Conservation (phyloP, 2,113 vertebrate species). For the Ceyx margarethae region DNA sequence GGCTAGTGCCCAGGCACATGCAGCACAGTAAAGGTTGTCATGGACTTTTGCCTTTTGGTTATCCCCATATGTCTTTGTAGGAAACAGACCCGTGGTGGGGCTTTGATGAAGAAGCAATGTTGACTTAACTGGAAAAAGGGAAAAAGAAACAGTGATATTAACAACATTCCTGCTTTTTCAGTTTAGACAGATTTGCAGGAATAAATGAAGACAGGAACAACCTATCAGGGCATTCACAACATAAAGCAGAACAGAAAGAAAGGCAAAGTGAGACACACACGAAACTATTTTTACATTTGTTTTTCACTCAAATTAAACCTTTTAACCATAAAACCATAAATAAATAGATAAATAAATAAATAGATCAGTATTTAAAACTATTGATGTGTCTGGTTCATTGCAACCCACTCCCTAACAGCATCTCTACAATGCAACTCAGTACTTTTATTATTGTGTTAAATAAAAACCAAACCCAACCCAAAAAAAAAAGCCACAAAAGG, state of each 20-base stretch:
- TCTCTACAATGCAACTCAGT: background rate
- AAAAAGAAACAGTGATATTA: background rate
- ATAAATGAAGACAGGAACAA: background rate
- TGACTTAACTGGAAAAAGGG: conserved; percentile 80
- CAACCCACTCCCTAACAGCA: background rate
- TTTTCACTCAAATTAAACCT: background rate
- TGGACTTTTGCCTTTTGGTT: conserved; percentile 88
- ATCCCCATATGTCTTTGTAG: conserved; percentile 83
- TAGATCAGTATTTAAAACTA: background rate
- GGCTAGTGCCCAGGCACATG: conserved; percentile 89
- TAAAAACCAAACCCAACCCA: background rate
- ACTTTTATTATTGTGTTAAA: background rate
- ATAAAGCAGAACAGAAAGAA: background rate
- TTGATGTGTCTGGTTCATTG: background rate
- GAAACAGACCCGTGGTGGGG: conserved; percentile 94
- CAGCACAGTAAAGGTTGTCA: conserved; percentile 93
- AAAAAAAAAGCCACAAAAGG: background rate
- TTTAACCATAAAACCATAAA: background rate
- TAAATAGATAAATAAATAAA: too few relatives aligned
- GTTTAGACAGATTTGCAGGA: background rate
- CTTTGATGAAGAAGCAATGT: conserved; percentile 91
- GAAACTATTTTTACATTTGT: background rate
- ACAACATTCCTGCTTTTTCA: background rate
- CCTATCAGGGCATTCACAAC: background rate
- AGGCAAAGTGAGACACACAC: background rate